These are phyloP conservation scores for Petrocephalus zakoni DNA, from an alignment of 2,113 vertebrate species.

Conservation along the genomic window DNA sequence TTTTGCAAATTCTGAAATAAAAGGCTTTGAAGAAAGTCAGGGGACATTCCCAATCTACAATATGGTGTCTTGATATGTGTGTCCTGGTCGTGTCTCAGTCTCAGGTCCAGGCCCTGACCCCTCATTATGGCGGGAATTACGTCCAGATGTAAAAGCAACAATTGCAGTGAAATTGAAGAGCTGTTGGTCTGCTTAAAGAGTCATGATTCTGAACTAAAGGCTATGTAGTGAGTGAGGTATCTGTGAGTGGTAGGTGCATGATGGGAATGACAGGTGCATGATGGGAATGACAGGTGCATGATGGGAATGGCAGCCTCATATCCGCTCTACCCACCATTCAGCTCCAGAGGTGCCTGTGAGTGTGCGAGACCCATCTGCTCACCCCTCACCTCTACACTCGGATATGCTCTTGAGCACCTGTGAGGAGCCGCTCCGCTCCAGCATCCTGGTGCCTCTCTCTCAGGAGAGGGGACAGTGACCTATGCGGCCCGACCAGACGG, in stretches of 20 bases:
- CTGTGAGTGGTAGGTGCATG: background rate
- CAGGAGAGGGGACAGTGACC: background rate
- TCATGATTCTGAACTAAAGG: background rate
- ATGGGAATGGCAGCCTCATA: background rate
- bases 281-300: background rate
- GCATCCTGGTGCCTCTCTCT: background rate
- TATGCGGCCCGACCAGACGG: background rate
- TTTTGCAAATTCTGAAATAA: background rate
- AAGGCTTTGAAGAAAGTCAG: constrained; percentile 8
- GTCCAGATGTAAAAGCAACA: constrained; percentile 5
- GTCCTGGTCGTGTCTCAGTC: background rate
- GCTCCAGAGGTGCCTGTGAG: background rate
- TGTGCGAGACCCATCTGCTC: background rate
- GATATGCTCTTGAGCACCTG: background rate
- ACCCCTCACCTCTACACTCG: background rate
- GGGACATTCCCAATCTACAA: background rate
- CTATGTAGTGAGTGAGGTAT: background rate
- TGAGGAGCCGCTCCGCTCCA: background rate
- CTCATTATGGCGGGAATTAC: background rate
- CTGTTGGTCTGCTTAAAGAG: background rate
- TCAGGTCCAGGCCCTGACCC: background rate
- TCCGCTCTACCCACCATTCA: background rate
- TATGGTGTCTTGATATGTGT: background rate
- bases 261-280: background rate
- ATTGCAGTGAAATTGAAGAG: background rate